Evolutionary conservation across 2,797 vertebrate species (phyloP).

Genomic region (Darevskia mixta): DNA sequence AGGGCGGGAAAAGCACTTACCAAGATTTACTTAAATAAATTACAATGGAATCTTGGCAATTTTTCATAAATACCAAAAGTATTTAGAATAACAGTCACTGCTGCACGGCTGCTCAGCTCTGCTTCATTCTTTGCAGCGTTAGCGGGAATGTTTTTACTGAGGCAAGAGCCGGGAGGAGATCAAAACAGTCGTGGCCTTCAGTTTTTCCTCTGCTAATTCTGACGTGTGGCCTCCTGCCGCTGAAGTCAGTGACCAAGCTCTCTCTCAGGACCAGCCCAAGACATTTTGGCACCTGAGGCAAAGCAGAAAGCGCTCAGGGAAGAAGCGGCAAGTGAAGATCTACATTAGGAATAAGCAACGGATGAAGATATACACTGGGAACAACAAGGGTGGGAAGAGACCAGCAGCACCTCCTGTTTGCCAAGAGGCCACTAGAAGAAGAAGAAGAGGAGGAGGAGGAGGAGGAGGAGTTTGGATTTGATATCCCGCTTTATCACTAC

Average conservation of each 20-base stretch:
- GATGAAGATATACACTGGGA: too few species aligned
- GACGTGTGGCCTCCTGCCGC: constrained; percentile 53
- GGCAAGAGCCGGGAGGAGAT: constrained; percentile 45
- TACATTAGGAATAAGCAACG: too few species aligned
- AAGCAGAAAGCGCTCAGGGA: too few species aligned
- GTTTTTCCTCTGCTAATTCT: constrained; percentile 54
- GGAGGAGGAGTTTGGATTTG: too few species aligned
- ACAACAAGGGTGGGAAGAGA: too few species aligned
- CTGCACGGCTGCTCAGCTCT: constrained; percentile 47
- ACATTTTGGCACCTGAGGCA: too few species aligned
- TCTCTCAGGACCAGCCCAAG: background rate
- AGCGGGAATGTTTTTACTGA: constrained; percentile 27
- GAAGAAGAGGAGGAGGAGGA: too few species aligned
- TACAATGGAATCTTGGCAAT: constrained; percentile 68
- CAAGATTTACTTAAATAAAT: constrained; percentile 73
- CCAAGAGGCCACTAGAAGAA: too few species aligned
- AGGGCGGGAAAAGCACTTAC: constrained; percentile 62
- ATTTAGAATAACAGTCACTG: constrained; percentile 59
- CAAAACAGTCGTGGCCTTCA: background rate
- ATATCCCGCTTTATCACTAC: too few species aligned
- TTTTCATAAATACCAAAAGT: constrained; percentile 64
- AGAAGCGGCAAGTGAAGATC: too few species aligned
- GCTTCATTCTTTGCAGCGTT: constrained; percentile 44
- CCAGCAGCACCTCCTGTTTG: too few species aligned
- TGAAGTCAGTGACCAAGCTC: constrained; percentile 53